Conservation (phyloP, 2,888 invertebrate species). For the Thymelicus acteon region DNA sequence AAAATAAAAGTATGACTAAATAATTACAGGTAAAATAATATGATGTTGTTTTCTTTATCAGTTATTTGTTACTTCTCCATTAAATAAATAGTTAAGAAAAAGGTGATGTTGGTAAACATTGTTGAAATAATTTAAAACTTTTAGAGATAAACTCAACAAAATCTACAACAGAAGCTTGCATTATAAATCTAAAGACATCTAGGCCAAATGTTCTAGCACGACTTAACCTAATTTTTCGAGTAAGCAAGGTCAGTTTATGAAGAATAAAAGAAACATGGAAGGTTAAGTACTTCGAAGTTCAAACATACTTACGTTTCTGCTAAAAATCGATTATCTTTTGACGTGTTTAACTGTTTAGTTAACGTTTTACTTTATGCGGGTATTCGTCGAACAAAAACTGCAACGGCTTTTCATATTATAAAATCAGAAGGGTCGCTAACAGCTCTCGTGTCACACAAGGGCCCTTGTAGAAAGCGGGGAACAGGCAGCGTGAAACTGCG, state of each 20-base stretch:
- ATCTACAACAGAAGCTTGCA: neutral
- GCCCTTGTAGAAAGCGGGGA: constrained; percentile 58
- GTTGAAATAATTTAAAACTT: no score
- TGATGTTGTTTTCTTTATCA: no score
- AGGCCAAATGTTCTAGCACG: neutral
- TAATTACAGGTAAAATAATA: no score
- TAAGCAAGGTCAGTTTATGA: neutral
- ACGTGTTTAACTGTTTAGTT: no score
- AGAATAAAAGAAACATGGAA: neutral
- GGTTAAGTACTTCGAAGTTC: no score
- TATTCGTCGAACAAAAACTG: constrained; percentile 19
- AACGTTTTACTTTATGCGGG: neutral
- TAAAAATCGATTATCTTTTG: no score
- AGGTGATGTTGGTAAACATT: no score
- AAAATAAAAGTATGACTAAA: no score
- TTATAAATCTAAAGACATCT: constrained; percentile 1
- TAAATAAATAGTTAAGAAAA: no score
- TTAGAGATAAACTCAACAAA: neutral
- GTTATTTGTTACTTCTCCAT: no score
- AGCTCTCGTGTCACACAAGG: constrained; percentile 51
- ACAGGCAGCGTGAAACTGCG: constrained; percentile 45
- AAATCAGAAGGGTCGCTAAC: constrained; percentile 56
- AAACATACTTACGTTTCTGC: no score
- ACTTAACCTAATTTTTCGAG: constrained; percentile 1
- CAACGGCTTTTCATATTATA: constrained; percentile 53